Percentiles rank a stretch among this genome's conserved stretches.
Evolutionary conservation across 2,888 invertebrate genomes (phyloP).

Genomic region (Stomorhina lunata): DNA sequence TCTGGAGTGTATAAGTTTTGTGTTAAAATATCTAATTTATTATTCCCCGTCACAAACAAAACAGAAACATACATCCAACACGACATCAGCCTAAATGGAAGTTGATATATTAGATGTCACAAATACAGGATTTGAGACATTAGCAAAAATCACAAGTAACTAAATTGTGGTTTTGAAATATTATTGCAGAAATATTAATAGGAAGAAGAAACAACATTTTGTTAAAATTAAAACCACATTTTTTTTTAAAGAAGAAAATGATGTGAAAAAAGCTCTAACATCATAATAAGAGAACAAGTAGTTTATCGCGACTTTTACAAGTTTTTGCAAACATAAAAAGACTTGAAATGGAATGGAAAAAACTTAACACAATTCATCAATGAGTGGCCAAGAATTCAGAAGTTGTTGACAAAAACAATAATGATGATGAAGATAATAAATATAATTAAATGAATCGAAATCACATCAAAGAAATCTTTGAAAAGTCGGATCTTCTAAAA

Average conservation of each 20-base stretch:
- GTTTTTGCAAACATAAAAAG: too few species aligned
- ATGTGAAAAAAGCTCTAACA: background rate
- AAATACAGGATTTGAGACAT: slow-evolving; percentile 21
- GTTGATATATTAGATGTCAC: slow-evolving; percentile 52
- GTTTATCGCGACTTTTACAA: too few species aligned
- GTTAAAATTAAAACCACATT: slow-evolving; percentile 45
- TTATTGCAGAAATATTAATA: slow-evolving; percentile 47
- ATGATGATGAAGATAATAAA: background rate
- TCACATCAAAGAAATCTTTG: slow-evolving; percentile 9
- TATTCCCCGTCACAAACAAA: background rate
- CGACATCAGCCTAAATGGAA: slow-evolving; percentile 44
- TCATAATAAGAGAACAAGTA: slow-evolving; percentile 28
- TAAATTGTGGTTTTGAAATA: slow-evolving; percentile 40
- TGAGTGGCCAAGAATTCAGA: slow-evolving; percentile 4
- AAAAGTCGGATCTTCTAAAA: background rate
- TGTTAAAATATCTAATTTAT: background rate
- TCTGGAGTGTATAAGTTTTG: background rate
- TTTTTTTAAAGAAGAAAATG: background rate
- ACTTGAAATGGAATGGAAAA: background rate
- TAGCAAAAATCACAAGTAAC: slow-evolving; percentile 26
- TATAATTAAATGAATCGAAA: slow-evolving; percentile 33
- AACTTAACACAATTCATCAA: slow-evolving; percentile 42
- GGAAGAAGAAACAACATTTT: slow-evolving; percentile 47
- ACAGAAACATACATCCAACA: slow-evolving; percentile 16
- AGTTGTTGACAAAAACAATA: background rate